Evolutionary conservation across 2,797 vertebrate genomes (phyloP), one percentile per base, ranked within the genome.

Genomic region (Crocodylus rhombifer): DNA sequence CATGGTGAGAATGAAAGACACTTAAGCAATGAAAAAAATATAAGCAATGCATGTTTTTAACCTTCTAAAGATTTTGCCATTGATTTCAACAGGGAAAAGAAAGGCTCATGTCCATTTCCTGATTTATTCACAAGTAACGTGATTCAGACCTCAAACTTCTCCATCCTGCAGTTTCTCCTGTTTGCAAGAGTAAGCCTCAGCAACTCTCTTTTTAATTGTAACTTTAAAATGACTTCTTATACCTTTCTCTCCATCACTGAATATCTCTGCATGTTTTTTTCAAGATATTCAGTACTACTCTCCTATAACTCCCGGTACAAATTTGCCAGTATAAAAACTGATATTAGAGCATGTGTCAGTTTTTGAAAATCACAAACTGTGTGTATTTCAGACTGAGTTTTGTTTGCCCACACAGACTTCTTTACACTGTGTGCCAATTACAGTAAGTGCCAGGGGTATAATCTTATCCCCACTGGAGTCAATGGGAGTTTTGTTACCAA

Each of bases 341-440:
- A 92, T 92, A 94, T 36, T 94, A 96, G 94, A 97, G 93, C 93
- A 96, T 95, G 93, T 95, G 86, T 96, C 92, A 92, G 58, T 92
- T 94, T 94, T 69, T 93, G 88, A 84, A 84, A 92, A 93, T 60
- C 94, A 94, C 94, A 96, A 96, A 97, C 94, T 95, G 61, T 84
- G 78, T 96, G 42, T 95, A 92, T 95, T 4, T 95, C 89, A 93
- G 82, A 88, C 91, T 0, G 76, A 96, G 93, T 95, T 94, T 90
- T 92, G 83, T 93, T 42, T 42, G 82, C 90, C 91, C 93, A 3
- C 94, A 95, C 93, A 96, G 94, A 89, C 82, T 92, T 95, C 82
- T 96, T 91, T 93, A 95, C 91, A 89, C 93, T 95, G 78, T 84
- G 80, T 96, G 95, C 80, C 90, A 95, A 90, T 85, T 94, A 55